Evolutionary conservation across 2,113 vertebrate genomes (phyloP).

Genomic region (Archocentrus centrarchus): DNA sequence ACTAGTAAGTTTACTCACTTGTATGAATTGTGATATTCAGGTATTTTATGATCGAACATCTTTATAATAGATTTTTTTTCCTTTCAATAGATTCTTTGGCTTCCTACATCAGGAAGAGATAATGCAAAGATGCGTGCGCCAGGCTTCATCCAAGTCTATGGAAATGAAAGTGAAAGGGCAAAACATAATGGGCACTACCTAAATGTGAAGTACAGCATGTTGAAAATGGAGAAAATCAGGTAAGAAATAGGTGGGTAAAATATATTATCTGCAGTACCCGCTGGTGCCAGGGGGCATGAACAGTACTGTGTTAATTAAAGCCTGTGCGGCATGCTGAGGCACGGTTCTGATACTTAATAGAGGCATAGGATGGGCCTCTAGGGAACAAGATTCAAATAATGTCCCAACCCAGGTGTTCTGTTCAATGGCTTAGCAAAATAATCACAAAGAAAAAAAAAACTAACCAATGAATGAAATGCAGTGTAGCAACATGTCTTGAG

Average conservation of each 20-base stretch:
- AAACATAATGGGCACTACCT: slow-evolving; percentile 62
- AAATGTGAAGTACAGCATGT: slow-evolving; percentile 87
- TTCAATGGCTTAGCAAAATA: slow-evolving; percentile 12
- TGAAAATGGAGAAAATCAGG: slow-evolving; percentile 84
- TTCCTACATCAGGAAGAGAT: slow-evolving; percentile 81
- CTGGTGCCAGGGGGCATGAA: slow-evolving; percentile 1
- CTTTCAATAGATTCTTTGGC: slow-evolving; percentile 88
- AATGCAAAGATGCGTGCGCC: slow-evolving; percentile 78
- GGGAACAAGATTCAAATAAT: slow-evolving; percentile 23
- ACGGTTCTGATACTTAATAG: slow-evolving; percentile 7
- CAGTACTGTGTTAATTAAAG: slow-evolving; percentile 20
- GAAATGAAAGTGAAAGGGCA: slow-evolving; percentile 39
- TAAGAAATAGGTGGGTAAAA: slow-evolving; percentile 59
- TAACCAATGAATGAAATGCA: slow-evolving; percentile 7
- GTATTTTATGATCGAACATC: not conserved
- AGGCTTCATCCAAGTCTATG: slow-evolving; percentile 85
- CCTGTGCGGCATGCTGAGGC: slow-evolving; percentile 44
- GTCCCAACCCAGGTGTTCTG: not conserved
- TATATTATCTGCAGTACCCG: not conserved
- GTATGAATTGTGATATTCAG: fast-evolving
- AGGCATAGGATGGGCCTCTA: not conserved
- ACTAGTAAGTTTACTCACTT: slow-evolving; percentile 75
- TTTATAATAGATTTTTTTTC: not conserved
- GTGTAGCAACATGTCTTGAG: slow-evolving; percentile 34
- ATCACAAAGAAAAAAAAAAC: not conserved